Base-by-base conservation (phyloP, 30 jellyfish, hydroid and myxozoan genomes). In the Turritopsis dohrnii region DNA sequence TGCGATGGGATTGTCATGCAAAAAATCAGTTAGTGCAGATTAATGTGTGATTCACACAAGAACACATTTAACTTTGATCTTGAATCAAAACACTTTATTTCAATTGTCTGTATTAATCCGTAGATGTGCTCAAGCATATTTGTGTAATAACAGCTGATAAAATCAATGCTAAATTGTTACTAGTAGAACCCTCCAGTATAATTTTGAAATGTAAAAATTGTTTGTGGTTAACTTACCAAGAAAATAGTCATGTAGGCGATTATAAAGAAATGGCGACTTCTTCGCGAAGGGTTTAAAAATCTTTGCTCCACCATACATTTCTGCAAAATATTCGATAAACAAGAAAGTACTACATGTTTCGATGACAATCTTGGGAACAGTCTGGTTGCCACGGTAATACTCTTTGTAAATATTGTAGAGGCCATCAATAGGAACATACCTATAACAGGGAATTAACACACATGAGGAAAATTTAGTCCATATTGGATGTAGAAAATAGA, bases 391-490 rank as follows among this genome's bases (percentile, higher is more conserved):
- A 65, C 26, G 52, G 71, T 90, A 90, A 54, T 71, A 83, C 29
- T 86, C 93, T 66, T 84, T 79, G 84, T 90, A 90, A 21, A 90
- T 90, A 21, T 90, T 72, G 31, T 86, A 74, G 21, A 90, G 89
- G 52, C 85, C 97, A 29, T 80, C 75, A 0, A 90, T 83, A 41
- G 97, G 97, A 21, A 90, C 88, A 52, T 86, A 87, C 97, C 97
- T 90, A 53, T 17, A 52, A 66, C 19, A 73, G 25, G 74, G 24
- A 54, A 21, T 41, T 3, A 41, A 41, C 5, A 41, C 72, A 26
- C 23, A 41, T 18, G 0, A 81, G 23, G 8, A 22, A 81, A 52
- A 4, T 1, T 52, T 13, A 41, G 7, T 0, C 26, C 16, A 22
- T 0, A 53, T 53, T 18, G 27, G 0, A n/a, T n/a, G n/a, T n/a